Base-by-base conservation (phyloP, 2,888 invertebrate genomes). In the Eristalinus sepulchralis region DNA sequence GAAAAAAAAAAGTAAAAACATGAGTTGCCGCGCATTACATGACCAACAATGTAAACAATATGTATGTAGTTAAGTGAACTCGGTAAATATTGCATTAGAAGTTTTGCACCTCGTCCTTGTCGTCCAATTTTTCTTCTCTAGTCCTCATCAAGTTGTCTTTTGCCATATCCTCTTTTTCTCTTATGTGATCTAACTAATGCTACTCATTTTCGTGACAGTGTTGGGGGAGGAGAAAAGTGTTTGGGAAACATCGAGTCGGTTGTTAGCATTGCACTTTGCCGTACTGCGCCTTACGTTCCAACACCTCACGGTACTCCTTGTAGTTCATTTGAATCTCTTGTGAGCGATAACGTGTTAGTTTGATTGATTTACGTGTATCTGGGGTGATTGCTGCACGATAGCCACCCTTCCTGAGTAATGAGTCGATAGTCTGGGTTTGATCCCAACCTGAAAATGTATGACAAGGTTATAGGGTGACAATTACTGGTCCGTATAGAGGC, bases 361-460 rank as follows among this genome's bases (percentile, higher is more conserved):
- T 98, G 92, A 99, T 97, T 92, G 96, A 96, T 90, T 97, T 96
- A 78, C 98, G 95, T 91, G 97, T 94, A 76, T 98, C 98, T 31
- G 95, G 95, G n/a, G 97, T 97, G 88, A 98, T 98, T 73, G 95
- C 93, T 33, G 98, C 97, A 92, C 98, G 98, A 94, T 96, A 99
- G 64, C 99, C 99, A 88, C 99, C 99, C 94, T 99, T 99, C 89
- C 98, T 95, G 88, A 99, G 95, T 87, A 99, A 94, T 55, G 99
- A 98, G 93, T 99, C 99, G 91, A 99, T 98, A 27, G 99, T 99
- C 94, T 99, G 98, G 89, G 97, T 95, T 93, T 98, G 98, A 95
- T 99, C 97, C 99, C 99, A 99, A 90, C 99, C 99, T 99, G 93
- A 24, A 93, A 92, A 36, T 36, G 60, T 22, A 71, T n/a, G 64